phyloP scores from a whole-genome alignment of 2,113 vertebrate species.

The Agelaius phoeniceus region DNA sequence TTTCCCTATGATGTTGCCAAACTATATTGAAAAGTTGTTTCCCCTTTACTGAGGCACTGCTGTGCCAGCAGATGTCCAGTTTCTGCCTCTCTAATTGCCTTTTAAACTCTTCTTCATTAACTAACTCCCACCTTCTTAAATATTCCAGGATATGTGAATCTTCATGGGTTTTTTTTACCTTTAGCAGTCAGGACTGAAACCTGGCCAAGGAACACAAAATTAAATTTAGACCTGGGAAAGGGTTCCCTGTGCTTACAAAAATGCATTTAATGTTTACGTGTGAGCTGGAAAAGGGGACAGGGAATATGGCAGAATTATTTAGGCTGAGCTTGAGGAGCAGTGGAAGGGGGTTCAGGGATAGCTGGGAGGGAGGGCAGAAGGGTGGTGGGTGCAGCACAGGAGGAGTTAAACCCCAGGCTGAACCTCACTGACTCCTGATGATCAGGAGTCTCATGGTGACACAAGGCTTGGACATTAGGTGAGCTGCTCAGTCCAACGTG shows the following conservation, averaged over 20 bases:
- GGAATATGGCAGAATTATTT: not conserved
- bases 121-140: not conserved
- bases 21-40: not conserved
- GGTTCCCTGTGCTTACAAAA: not conserved
- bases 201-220: not conserved
- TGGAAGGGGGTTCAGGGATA: not conserved
- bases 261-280: not conserved
- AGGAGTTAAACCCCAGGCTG: not conserved
- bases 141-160: not conserved
- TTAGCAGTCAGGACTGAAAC: not conserved
- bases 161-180: not conserved
- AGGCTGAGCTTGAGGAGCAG: not conserved
- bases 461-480: not conserved
- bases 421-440: not conserved
- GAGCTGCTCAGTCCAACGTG: not conserved
- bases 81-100: conserved; percentile 9
- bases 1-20: not conserved
- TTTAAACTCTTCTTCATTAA: conserved; percentile 1
- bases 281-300: not conserved
- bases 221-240: not conserved
- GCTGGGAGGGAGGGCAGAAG: not conserved
- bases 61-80: conserved; percentile 28
- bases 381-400: not conserved
- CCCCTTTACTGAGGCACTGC: not conserved
- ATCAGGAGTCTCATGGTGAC: not conserved